Base-by-base conservation (phyloP, 2,113 vertebrate species). In the Lasiurus cinereus region DNA sequence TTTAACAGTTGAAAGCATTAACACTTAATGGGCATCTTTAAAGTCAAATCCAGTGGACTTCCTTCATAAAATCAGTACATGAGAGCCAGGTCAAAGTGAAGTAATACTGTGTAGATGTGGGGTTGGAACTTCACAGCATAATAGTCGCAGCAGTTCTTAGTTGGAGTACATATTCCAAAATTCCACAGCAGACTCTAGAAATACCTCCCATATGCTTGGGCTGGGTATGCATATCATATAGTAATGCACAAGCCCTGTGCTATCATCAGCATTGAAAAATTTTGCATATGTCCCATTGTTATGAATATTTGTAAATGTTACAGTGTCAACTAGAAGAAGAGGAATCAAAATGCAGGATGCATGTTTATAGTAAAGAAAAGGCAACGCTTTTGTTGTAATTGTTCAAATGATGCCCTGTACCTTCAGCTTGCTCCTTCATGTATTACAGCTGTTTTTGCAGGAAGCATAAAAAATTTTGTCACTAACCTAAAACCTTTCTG, bases 161-260 rank as follows among this genome's bases (percentile, higher is more conserved):
- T 1, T 22, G 22, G 27, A 8, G 10, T 31, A 9, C 18, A 4
- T 5, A 7, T 16, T 22, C 29, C 29, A n/a, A 13, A 59, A 31
- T 4, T 22, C 31, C 36, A 8, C 0, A 15, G 48, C 6, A 4
- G 14, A 1, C 54, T n/a, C 48, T 24, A 18, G 43, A 21, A 14
- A 0, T 3, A 1, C 0, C 5, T 13, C 0, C 1, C 1, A 1
- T 27, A 43, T 43, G 72, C 22, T 3, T 24, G 13, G 66, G 8
- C 79, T 39, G 21, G 2, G 12, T 1, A 11, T 33, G 0, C 0
- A 4, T 14, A 4, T 2, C 2, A 31, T 2, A 8, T 5, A 0
- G 6, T 0, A 5, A 19, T 0, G 10, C 0, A 0, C 2, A 2
- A 6, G 22, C 0, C 8, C 46, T 2, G 0, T 0, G 0, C 8